Conservation (phyloP, 2,797 vertebrate species). For the Sternarchorhynchus goeldii region DNA sequence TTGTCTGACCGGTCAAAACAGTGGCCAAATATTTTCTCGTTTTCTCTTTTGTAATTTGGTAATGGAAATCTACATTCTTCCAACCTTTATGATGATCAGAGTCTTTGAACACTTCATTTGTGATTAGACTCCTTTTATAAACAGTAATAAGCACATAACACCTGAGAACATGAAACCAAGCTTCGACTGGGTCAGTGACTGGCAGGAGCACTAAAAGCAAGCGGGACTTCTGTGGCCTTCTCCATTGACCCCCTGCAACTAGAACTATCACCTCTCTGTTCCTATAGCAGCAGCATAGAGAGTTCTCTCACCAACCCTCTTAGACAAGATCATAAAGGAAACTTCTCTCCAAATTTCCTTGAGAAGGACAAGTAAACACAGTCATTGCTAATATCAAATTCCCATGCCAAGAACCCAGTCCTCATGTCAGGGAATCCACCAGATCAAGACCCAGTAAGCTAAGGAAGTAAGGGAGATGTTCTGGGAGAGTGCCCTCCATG, state of each 20-base stretch:
- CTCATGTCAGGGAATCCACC: no score
- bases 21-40: no score
- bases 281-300: neutral
- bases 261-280: neutral
- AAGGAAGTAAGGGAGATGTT: neutral
- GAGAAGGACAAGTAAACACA: neutral
- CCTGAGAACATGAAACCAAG: constrained; percentile 8
- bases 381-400: neutral
- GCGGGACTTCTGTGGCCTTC: constrained; percentile 11
- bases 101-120: neutral
- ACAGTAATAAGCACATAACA: constrained; percentile 29
- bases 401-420: neutral
- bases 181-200: constrained; percentile 13
- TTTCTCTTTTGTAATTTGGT: no score
- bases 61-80: no score
- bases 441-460: no score
- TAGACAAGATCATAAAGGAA: neutral
- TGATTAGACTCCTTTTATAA: constrained; percentile 23
- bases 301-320: neutral
- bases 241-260: neutral
- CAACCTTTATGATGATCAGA: neutral
- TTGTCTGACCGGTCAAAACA: no score
- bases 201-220: constrained; percentile 2
- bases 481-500: no score
- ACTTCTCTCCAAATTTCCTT: neutral